Percentiles rank a stretch among this genome's conserved stretches.
Conservation (phyloP, 2,113 vertebrate genomes). For the Bos indicus region DNA sequence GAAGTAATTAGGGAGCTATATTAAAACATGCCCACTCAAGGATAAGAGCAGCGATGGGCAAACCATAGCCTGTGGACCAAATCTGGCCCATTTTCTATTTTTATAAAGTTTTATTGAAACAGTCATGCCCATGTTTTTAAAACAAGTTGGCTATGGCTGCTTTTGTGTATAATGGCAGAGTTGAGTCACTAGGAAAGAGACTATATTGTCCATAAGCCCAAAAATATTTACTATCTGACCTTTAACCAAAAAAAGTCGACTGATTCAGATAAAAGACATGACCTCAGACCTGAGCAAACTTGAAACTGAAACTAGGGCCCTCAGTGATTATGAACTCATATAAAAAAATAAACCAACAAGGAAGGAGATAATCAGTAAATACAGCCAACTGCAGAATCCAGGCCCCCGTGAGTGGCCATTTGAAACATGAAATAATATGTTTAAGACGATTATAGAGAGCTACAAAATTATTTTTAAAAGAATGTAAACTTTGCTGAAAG, state of each 20-base stretch:
- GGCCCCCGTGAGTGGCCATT: neutral
- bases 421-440: neutral
- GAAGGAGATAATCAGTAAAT: neutral
- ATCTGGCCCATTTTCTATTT: neutral
- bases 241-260: neutral
- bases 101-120: neutral
- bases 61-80: neutral
- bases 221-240: neutral
- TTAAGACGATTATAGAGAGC: slow-evolving; percentile 6
- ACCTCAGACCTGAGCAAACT: neutral
- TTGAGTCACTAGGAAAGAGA: neutral
- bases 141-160: neutral
- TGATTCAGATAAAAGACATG: neutral
- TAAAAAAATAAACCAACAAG: neutral
- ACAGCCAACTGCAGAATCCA: neutral
- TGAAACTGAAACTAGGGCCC: neutral
- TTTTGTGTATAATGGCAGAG: neutral
- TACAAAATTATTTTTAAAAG: neutral
- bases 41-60: neutral
- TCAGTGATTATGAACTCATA: neutral
- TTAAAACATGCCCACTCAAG: neutral
- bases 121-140: neutral
- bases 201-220: neutral
- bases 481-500: neutral
- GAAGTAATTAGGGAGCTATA: neutral